Percentiles rank a stretch among this genome's conserved stretches.
These are phyloP conservation scores for Procambarus virginalis DNA, from an alignment of 1,140 invertebrate species.

Conservation along the genomic window DNA sequence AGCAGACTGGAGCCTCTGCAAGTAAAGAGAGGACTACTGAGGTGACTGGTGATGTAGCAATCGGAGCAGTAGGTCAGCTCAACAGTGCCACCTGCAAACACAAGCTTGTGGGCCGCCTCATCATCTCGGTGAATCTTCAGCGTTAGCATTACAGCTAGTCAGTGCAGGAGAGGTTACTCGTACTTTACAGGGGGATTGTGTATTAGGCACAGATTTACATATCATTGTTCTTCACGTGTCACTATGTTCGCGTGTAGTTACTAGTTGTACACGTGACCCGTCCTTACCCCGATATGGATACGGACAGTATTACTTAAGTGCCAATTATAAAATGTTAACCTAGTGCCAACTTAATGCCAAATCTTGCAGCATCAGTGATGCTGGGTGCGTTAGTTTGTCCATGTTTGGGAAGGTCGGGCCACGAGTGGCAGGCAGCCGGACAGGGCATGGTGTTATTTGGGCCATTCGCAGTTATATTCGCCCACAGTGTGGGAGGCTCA, in stretches of 20 bases:
- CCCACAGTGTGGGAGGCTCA: slow-evolving; percentile 42
- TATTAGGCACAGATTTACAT: slow-evolving; percentile 61
- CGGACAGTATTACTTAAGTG: slow-evolving; percentile 64
- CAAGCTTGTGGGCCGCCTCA: slow-evolving; percentile 34
- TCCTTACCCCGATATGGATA: slow-evolving; percentile 39
- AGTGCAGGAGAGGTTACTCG: slow-evolving; percentile 17
- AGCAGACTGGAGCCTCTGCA: not conserved
- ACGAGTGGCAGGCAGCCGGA: slow-evolving; percentile 39
- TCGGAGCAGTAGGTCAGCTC: not conserved
- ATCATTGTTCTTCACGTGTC: slow-evolving; percentile 62
- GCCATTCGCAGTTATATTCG: slow-evolving; percentile 13
- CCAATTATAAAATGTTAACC: slow-evolving; percentile 57
- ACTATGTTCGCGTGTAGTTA: slow-evolving; percentile 61
- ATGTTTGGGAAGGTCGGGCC: slow-evolving; percentile 35
- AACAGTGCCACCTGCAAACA: slow-evolving; percentile 28
- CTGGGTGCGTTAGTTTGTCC: slow-evolving; percentile 51
- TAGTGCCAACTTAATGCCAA: slow-evolving; percentile 62
- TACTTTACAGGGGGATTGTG: slow-evolving; percentile 52
- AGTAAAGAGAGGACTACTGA: not conserved
- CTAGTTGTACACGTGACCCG: slow-evolving; percentile 44
- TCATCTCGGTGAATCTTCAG: slow-evolving; percentile 52
- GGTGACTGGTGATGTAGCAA: not conserved
- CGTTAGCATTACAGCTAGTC: slow-evolving; percentile 55
- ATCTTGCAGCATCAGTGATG: slow-evolving; percentile 44
- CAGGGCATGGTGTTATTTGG: not conserved